Evolutionary conservation across 1,140 invertebrate species (phyloP), one percentile per base, ranked within the genome.

Genomic region (Bombus difficillimus): DNA sequence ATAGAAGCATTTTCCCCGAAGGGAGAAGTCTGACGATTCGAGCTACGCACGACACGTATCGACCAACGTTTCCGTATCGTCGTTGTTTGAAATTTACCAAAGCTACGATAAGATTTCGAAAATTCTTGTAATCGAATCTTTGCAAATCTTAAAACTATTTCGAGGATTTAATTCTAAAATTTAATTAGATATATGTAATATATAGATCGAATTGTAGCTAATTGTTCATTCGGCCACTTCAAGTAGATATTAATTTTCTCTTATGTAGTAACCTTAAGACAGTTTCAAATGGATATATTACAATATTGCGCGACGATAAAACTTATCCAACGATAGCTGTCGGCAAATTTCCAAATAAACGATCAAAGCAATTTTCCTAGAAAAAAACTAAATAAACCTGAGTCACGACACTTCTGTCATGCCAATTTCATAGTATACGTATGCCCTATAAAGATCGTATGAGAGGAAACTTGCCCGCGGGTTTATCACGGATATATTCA

Each of bases 1-100:
- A 83, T 39, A 43, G 69, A 66, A 62, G 47, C 47, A 18, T 53
- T 28, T n/a, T n/a, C 28, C 81, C 71, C 32, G 64, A 88, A 89
- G 83, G 84, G 80, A 72, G 71, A 86, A 86, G 69, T 62, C 57
- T 53, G 68, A 66, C 41, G 69, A 39, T 53, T 59, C 39, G 3
- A 59, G 47, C 22, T 72, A 79, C 77, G 39, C 77, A 59, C 41
- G 77, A 64, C 53, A 62, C 34, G 39, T 59, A n/a, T 32, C 41
- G 34, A 57, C 28, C 53, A 22, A 34, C 43, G 28, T 64, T 18
- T 47, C 28, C 57, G n/a, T 28, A 32, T 8, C 18, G 12, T 3
- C 57, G 13, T 39, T 59, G n/a, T 34, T 53, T 28, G 8, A 41
- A n/a, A 69, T 41, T 4, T 37, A 13, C 34, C 18, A 4, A 4